These are phyloP conservation scores for Ceraclea dissimilis DNA, from an alignment of 2,888 invertebrate genomes.

Conservation along the genomic window DNA sequence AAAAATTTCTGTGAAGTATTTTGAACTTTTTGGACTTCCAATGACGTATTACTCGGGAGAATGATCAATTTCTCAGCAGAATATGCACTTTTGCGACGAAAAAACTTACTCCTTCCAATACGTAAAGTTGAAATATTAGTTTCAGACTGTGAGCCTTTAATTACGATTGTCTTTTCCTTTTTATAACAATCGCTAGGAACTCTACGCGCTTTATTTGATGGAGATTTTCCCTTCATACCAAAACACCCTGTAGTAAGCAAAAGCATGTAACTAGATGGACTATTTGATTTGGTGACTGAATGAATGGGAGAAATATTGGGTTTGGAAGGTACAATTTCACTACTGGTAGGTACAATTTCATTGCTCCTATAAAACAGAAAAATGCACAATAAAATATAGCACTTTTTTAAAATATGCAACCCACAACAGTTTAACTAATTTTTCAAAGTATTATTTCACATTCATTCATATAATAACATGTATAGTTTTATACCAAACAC, in stretches of 20 bases:
- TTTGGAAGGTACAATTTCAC: not conserved
- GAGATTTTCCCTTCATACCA: constrained; percentile 45
- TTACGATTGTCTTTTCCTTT: not conserved
- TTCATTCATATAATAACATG: no score
- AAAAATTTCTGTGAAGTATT: constrained; percentile 2
- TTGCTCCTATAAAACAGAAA: no score
- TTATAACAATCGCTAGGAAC: constrained; percentile 32
- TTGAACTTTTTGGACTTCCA: constrained; percentile 8
- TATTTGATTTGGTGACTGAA: constrained; percentile 12
- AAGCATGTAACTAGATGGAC: constrained; percentile 17
- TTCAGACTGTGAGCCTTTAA: not conserved
- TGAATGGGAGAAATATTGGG: constrained; percentile 3
- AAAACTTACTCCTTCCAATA: constrained; percentile 22
- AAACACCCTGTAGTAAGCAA: constrained; percentile 49
- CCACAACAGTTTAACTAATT: no score
- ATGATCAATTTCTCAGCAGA: constrained; percentile 2
- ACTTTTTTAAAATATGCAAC: no score
- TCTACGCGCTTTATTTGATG: constrained; percentile 37
- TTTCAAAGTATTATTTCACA: no score
- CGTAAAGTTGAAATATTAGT: constrained; percentile 12
- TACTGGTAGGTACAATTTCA: no score
- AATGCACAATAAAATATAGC: no score
- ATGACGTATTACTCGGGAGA: not conserved
- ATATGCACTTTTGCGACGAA: constrained; percentile 11
- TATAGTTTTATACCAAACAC: no score